Percentiles rank a stretch among this genome's conserved stretches.
Conservation (phyloP, 2,888 invertebrate genomes). For the Megalurothrips usitatus region DNA sequence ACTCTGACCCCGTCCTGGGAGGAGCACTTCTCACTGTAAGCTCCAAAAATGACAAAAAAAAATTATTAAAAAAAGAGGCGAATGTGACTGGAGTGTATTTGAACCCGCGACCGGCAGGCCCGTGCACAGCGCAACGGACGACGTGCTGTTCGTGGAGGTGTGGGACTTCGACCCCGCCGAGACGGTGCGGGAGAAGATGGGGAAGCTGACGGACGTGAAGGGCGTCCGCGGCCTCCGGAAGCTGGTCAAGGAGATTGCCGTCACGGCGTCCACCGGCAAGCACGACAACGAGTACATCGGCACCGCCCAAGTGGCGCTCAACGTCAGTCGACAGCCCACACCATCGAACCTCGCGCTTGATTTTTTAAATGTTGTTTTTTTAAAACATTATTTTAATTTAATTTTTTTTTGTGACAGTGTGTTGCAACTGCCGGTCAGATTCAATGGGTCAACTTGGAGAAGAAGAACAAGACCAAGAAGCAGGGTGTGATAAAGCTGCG, state of each 20-base stretch:
- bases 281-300: constrained; percentile 95
- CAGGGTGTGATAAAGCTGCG: constrained; percentile 84
- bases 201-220: constrained; percentile 78
- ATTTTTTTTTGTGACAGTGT: constrained; percentile 55
- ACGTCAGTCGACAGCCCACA: constrained; percentile 54
- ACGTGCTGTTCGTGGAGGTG: constrained; percentile 73
- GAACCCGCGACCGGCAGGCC: constrained; percentile 54
- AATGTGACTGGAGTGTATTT: neutral
- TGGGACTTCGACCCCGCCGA: constrained; percentile 91
- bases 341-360: too few relatives aligned
- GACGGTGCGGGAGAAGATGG: constrained; percentile 81
- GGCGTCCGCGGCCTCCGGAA: constrained; percentile 78
- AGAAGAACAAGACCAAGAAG: constrained; percentile 72
- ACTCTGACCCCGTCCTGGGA: constrained; percentile 94
- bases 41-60: too few relatives aligned
- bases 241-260: constrained; percentile 82
- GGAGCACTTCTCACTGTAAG: constrained; percentile 94
- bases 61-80: too few relatives aligned
- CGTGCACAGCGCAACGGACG: constrained; percentile 66
- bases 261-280: constrained; percentile 91
- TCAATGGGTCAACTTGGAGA: constrained; percentile 87
- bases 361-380: neutral
- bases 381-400: neutral
- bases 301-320: constrained; percentile 75
- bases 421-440: constrained; percentile 90